Conservation (phyloP, 2,888 invertebrate species). For the Cryptus viduatorius region DNA sequence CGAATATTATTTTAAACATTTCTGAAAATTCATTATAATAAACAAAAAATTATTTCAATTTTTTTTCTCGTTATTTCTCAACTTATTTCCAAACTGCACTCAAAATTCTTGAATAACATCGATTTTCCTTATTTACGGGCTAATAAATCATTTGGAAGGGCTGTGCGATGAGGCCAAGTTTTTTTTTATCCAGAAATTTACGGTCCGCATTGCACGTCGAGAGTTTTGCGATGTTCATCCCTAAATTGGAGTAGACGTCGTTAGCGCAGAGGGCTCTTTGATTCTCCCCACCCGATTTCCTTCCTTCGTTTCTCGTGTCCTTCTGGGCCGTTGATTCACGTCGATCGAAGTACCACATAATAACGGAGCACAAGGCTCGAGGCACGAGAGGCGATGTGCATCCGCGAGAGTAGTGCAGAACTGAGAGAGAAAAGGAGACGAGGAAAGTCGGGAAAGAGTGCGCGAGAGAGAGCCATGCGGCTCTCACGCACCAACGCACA, state of each 20-base stretch:
- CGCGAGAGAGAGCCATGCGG: slow-evolving; percentile 46
- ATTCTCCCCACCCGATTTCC: slow-evolving; percentile 43
- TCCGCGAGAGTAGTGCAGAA: slow-evolving; percentile 52
- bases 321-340: slow-evolving; percentile 40
- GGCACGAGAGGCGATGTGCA: slow-evolving; percentile 52
- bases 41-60: no score
- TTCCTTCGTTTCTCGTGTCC: slow-evolving; percentile 48
- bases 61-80: no score
- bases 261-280: slow-evolving; percentile 33
- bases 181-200: not conserved
- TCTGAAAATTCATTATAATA: no score
- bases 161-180: not conserved
- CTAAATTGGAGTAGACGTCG: slow-evolving; percentile 36
- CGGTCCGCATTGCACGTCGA: not conserved
- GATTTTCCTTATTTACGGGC: no score
- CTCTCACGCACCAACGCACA: slow-evolving; percentile 67
- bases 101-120: no score
- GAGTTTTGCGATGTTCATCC: slow-evolving; percentile 29
- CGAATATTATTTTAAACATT: no score
- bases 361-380: slow-evolving; percentile 6
- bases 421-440: slow-evolving; percentile 41
- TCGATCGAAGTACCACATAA: slow-evolving; percentile 56
- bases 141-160: no score
- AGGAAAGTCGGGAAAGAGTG: slow-evolving; percentile 51
- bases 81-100: no score